phyloP scores from a whole-genome alignment of 1,140 invertebrate genomes.

The Drosophila albomicans region DNA sequence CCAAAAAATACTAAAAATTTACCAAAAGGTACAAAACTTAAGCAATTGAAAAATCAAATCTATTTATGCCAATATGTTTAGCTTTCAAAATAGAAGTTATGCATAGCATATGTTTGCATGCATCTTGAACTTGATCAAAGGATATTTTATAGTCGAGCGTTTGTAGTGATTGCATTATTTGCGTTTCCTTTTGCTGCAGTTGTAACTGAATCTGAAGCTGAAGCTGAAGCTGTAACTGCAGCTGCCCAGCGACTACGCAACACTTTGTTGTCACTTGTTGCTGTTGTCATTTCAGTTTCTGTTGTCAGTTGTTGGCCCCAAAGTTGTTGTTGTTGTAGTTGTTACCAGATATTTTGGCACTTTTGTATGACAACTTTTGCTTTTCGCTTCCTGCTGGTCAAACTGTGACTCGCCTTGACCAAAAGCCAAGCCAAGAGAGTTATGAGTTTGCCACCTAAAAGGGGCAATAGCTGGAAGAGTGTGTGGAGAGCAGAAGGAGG shows the following conservation, averaged over 20 bases:
- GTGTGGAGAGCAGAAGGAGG: not conserved
- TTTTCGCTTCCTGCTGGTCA: slow-evolving; percentile 3
- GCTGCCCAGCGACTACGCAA: slow-evolving; percentile 33
- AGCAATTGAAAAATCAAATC: no score
- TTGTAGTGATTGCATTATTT: not conserved
- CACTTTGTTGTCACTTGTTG: slow-evolving; percentile 18
- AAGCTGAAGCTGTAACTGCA: slow-evolving; percentile 12
- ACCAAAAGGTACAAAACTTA: no score
- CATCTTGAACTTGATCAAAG: not conserved
- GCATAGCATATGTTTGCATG: not conserved
- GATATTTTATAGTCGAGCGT: not conserved
- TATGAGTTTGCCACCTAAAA: not conserved
- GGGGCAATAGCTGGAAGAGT: not conserved
- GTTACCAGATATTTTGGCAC: slow-evolving; percentile 28
- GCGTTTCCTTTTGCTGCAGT: slow-evolving; percentile 18
- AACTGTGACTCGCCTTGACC: slow-evolving; percentile 27
- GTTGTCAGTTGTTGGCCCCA: slow-evolving; percentile 1
- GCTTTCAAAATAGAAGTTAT: no score
- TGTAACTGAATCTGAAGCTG: slow-evolving; percentile 11
- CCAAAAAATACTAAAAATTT: no score
- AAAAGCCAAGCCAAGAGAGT: slow-evolving; percentile 7
- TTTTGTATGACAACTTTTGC: slow-evolving; percentile 36
- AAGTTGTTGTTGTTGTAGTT: slow-evolving; percentile 6
- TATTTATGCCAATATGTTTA: no score
- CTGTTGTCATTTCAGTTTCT: not conserved